Evolutionary conservation across 2,113 vertebrate species (phyloP), one percentile per base, ranked within the genome.

Genomic region (Suncus etruscus): DNA sequence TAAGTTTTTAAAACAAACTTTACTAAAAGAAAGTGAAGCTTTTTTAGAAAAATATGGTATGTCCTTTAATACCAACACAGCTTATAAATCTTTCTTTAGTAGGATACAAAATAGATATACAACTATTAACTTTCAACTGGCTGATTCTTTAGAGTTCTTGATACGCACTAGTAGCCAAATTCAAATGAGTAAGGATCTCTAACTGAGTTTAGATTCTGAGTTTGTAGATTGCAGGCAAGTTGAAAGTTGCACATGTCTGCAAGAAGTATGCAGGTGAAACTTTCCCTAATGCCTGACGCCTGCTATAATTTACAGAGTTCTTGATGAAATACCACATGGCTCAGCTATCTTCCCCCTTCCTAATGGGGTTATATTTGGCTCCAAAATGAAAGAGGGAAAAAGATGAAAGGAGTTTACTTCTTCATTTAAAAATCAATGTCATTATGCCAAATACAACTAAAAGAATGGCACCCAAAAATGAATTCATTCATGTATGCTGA

Each of bases 91-190:
- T 24, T 86, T 87, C 18, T 11, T 73, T 24, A 74, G 31, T 0
- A 63, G 3, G 25, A 54, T 27, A 80, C 6, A 90, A 74, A 91
- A 29, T 27, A 77, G 27, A 15, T 8, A 84, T 16, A 75, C 3
- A 95, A 73, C 70, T 87, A 32, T 82, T 82, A 65, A 69, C 83
- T 86, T 94, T 86, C 82, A 87, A 75, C 18, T 51, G 73, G 73
- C 1, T 48, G 51, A 74, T 75, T 75, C 29, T 61, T 65, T 73
- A 63, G 0, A 85, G 50, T 75, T 78, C 68, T 90, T 77, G n/a
- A 14, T 29, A 4, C 77, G 2, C 73, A 6, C 58, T 83, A 48
- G 45, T 11, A 47, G 65, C 69, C 65, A 94, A 93, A 74, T 50
- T 7, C 39, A 66, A 86, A 68, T 45, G 3, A 68, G 7, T 16